Evolutionary conservation across 2,888 invertebrate genomes (phyloP).

Genomic region (Volucella inflata): DNA sequence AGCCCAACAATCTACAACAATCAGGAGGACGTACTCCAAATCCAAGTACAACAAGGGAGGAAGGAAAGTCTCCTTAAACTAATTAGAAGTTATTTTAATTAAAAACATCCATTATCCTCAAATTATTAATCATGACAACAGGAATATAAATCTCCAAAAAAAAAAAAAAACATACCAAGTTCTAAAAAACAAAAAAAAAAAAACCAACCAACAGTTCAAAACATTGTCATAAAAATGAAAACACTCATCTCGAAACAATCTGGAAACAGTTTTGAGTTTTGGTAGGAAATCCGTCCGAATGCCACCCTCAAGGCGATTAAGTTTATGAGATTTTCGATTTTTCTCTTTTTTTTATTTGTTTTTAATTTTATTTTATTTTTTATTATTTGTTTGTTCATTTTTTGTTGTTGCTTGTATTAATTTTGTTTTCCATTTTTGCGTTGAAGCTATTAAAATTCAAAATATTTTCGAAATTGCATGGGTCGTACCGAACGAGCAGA

Average conservation of each 20-base stretch:
- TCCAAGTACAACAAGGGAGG: not conserved
- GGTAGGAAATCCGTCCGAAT: not conserved
- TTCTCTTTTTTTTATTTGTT: conserved; percentile 24
- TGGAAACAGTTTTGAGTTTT: not conserved
- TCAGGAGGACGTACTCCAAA: too few relatives aligned
- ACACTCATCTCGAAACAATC: not conserved
- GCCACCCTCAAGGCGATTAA: conserved; percentile 41
- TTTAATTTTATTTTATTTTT: conserved; percentile 17
- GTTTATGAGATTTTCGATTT: conserved; percentile 29
- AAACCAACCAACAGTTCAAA: conserved; percentile 18
- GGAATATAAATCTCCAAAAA: conserved; percentile 13
- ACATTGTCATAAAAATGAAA: not conserved
- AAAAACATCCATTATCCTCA: conserved; percentile 54
- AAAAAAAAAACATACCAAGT: not conserved
- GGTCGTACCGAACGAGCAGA: conserved; percentile 11
- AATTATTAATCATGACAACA: conserved; percentile 58
- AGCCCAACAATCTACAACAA: too few relatives aligned
- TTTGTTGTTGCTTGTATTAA: conserved; percentile 23
- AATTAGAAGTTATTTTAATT: conserved; percentile 62
- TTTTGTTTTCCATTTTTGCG: conserved; percentile 15
- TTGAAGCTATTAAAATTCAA: conserved; percentile 40
- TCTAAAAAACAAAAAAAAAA: not conserved
- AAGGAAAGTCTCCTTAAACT: conserved; percentile 23
- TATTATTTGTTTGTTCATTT: not conserved
- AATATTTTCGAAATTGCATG: conserved; percentile 6